Conservation (phyloP, 2,888 invertebrate genomes). For the Rhamphomyia laevipes region DNA sequence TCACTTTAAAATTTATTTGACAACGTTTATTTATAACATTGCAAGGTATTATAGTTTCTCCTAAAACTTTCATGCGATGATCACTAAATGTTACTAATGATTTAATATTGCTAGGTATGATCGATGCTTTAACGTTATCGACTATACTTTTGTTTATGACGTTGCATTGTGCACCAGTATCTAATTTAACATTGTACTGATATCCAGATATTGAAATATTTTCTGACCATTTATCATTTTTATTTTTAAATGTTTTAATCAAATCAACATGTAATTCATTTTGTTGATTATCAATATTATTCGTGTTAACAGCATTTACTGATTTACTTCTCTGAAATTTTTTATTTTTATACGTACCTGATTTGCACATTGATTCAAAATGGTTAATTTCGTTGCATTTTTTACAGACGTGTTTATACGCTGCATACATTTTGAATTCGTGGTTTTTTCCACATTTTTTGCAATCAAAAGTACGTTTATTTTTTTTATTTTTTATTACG, state of each 20-base stretch:
- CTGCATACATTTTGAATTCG: not conserved
- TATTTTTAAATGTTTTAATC: too few species aligned
- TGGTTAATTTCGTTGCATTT: not conserved
- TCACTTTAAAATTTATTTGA: not conserved
- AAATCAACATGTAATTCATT: too few species aligned
- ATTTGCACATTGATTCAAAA: not conserved
- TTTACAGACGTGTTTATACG: not conserved
- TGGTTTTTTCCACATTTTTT: too few species aligned
- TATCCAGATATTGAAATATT: not conserved
- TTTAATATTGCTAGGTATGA: not conserved
- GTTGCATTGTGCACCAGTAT: constrained; percentile 1
- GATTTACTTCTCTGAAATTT: too few species aligned
- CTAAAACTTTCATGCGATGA: not conserved
- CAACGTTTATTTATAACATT: not conserved
- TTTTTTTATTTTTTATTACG: not conserved
- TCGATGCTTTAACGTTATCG: not conserved
- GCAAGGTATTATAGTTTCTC: not conserved
- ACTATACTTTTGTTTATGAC: not conserved
- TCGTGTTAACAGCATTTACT: too few species aligned
- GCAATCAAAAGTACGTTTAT: not conserved
- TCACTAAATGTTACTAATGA: too few species aligned
- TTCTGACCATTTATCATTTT: not conserved
- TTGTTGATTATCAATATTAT: too few species aligned
- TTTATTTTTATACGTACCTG: not conserved
- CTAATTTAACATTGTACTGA: not conserved